These are phyloP conservation scores for Ips typographus DNA, from an alignment of 1,140 invertebrate genomes.

Conservation along the genomic window DNA sequence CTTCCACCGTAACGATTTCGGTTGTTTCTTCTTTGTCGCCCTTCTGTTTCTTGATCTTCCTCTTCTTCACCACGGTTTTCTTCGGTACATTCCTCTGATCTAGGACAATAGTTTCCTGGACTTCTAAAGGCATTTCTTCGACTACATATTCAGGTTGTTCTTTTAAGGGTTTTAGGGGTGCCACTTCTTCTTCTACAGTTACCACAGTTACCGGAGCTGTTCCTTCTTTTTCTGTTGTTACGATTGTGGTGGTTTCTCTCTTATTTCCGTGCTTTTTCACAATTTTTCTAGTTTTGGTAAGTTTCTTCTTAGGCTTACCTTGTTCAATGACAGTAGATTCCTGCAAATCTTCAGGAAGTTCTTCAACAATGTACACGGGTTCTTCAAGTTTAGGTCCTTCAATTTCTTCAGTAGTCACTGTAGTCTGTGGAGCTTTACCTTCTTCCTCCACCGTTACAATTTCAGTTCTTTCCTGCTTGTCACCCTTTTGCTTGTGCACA, in stretches of 20 bases:
- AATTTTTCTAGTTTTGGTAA: constrained; percentile 40
- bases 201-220: constrained; percentile 49
- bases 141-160: constrained; percentile 24
- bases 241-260: constrained; percentile 45
- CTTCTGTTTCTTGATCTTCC: constrained; percentile 46
- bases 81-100: constrained; percentile 42
- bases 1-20: constrained; percentile 47
- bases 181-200: constrained; percentile 41
- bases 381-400: constrained; percentile 29
- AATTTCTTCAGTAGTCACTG: constrained; percentile 45
- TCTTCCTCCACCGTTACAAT: constrained; percentile 43
- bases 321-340: constrained; percentile 38
- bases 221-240: constrained; percentile 51
- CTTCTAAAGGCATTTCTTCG: constrained; percentile 38
- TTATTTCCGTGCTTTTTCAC: constrained; percentile 30
- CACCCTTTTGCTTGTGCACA: constrained; percentile 46
- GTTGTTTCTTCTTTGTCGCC: constrained; percentile 42
- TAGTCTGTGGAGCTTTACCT: constrained; percentile 41
- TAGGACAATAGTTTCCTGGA: constrained; percentile 36
- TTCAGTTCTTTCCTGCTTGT: constrained; percentile 46
- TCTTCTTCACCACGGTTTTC: constrained; percentile 50
- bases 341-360: constrained; percentile 45
- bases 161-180: constrained; percentile 25
- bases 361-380: constrained; percentile 42
- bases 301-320: constrained; percentile 43